These are phyloP conservation scores for Bombyx mandarina DNA, from an alignment of 1,140 invertebrate genomes.

Conservation along the genomic window DNA sequence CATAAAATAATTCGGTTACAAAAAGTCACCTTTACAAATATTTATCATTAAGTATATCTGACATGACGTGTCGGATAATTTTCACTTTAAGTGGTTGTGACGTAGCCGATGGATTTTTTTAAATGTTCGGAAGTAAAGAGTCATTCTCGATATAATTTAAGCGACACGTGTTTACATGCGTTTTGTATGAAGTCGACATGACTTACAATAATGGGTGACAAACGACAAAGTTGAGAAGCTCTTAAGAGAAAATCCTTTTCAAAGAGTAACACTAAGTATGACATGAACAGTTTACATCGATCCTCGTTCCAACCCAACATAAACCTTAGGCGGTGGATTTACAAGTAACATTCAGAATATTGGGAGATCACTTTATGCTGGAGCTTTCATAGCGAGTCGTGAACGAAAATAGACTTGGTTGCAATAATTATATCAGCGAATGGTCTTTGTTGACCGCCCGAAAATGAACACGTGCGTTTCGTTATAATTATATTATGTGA, in stretches of 20 bases:
- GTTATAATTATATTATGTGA: slow-evolving; percentile 10
- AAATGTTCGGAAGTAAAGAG: too few species aligned
- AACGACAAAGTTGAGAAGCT: slow-evolving; percentile 21
- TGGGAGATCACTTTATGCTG: slow-evolving; percentile 23
- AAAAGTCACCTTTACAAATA: too few species aligned
- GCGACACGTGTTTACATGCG: too few species aligned
- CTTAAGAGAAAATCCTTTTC: slow-evolving; percentile 25
- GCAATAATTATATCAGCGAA: slow-evolving; percentile 55
- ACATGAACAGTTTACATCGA: slow-evolving; percentile 17
- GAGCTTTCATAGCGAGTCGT: slow-evolving; percentile 26
- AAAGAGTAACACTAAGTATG: slow-evolving; percentile 12
- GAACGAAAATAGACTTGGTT: slow-evolving; percentile 44
- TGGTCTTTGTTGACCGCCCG: slow-evolving; percentile 36
- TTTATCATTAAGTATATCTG: too few species aligned
- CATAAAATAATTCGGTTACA: too few species aligned
- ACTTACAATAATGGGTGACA: slow-evolving; percentile 25
- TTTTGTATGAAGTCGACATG: background rate
- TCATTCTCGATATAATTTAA: too few species aligned
- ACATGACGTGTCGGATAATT: too few species aligned
- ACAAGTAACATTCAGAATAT: slow-evolving; percentile 10
- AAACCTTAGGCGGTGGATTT: slow-evolving; percentile 13
- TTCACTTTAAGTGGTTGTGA: too few species aligned
- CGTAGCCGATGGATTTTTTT: too few species aligned
- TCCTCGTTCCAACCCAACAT: slow-evolving; percentile 11
- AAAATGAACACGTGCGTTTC: slow-evolving; percentile 19